phyloP scores from a whole-genome alignment of 2,113 vertebrate genomes.

The Elgaria multicarinata region DNA sequence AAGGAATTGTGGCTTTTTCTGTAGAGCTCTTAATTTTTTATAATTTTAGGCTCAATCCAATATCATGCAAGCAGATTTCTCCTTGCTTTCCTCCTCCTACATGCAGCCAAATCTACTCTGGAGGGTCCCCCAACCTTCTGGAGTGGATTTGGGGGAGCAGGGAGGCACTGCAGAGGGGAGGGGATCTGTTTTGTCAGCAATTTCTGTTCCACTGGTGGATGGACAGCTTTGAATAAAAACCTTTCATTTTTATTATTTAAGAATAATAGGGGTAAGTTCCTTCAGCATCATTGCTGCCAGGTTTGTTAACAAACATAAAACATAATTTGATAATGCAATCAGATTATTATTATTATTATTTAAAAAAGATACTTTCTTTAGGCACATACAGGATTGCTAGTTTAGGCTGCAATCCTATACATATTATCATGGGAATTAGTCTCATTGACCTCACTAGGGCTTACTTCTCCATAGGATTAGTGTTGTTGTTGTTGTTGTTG shows the following conservation, averaged over 20 bases:
- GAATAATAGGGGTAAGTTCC: too few species aligned
- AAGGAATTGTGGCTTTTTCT: background rate
- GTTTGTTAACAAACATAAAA: background rate
- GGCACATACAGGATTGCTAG: background rate
- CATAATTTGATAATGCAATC: background rate
- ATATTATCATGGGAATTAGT: too few species aligned
- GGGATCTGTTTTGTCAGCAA: background rate
- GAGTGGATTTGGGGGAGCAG: background rate
- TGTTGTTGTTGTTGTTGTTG: too few species aligned
- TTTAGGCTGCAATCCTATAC: background rate
- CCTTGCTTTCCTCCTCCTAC: background rate
- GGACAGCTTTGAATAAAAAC: background rate
- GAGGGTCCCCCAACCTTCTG: background rate
- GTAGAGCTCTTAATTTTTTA: background rate
- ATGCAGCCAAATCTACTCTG: background rate
- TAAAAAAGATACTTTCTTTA: background rate
- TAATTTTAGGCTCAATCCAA: background rate
- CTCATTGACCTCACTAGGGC: too few species aligned
- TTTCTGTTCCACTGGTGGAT: background rate
- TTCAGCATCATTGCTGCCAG: background rate
- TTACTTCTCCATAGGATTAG: too few species aligned
- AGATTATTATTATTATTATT: too few species aligned
- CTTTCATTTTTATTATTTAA: background rate
- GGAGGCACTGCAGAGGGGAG: background rate
- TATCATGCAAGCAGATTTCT: background rate